Conservation (phyloP, 2,113 vertebrate genomes). For the Bos javanicus region DNA sequence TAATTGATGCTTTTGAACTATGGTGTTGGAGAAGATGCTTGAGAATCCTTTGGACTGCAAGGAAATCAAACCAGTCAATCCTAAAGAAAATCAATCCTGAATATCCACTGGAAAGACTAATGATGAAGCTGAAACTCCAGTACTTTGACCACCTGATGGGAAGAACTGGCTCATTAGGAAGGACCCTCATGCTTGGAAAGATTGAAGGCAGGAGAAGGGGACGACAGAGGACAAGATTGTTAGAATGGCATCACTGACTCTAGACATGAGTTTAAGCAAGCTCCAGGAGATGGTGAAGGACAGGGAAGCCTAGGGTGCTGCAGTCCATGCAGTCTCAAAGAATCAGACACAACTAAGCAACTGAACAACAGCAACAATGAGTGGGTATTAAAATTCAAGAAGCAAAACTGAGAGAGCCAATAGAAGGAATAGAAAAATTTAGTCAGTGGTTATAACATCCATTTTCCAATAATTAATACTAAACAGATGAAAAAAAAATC, state of each 20-base stretch:
- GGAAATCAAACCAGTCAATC: neutral
- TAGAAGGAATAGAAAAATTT: neutral
- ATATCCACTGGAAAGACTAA: neutral
- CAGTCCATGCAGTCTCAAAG: neutral
- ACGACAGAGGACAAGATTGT: accelerated
- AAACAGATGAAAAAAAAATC: neutral
- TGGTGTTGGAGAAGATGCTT: neutral
- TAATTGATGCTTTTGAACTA: neutral
- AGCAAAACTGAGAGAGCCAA: neutral
- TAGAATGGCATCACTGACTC: neutral
- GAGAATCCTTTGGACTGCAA: neutral
- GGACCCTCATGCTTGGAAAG: neutral
- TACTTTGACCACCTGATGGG: neutral
- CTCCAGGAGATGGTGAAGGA: neutral
- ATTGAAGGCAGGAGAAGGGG: neutral
- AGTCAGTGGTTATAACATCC: neutral
- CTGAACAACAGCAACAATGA: neutral
- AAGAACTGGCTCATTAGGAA: neutral
- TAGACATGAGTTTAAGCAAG: neutral
- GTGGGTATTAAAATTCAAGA: neutral
- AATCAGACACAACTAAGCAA: neutral
- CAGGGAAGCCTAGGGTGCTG: neutral
- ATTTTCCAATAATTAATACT: neutral
- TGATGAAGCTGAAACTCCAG: neutral
- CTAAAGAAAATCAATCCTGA: neutral